Base-by-base conservation (phyloP, 1,140 invertebrate genomes). In the Mamestra configurata region DNA sequence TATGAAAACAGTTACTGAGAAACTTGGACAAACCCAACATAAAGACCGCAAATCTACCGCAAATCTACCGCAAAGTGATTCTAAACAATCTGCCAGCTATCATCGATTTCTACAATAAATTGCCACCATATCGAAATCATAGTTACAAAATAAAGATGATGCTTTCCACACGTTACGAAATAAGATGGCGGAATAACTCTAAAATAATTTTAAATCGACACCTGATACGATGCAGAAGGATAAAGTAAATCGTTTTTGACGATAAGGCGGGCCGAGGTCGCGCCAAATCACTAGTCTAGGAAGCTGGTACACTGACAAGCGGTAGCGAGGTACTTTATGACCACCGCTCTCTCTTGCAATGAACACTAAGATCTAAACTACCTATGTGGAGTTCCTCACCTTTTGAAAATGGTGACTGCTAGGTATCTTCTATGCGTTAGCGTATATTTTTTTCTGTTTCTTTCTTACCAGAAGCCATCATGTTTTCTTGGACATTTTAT, bases 181-280 rank as follows among this genome's bases (percentile, higher is more conserved):
- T 55, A 77, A 53, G n/a, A 72, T 37, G 43, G 27, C 40, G 24
- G 35, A 20, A 49, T 81, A 72, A 46, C 40, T 72, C 49, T 61
- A 77, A 76, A 72, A 81, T 79, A 35, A 79, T 84, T 81, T 84
- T 75, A 75, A 77, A 84, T 79, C 72, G 77, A 77, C 75, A 79
- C 72, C 51, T 37, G 79, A 82, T 79, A 37, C 59, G 49, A 59
- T 40, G 75, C 43, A 77, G 55, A 77, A 81, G 75, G 75, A 77
- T 81, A 77, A 77, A 77, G 40, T 81, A 77, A 77, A 77, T 77
- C 53, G 73, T 43, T 81, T 70, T 76, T 77, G 64, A 77, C 66
- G 79, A 81, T 80, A 75, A 75, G 79, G 71, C 59, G 31, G 61
- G 59, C 71, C 79, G 79, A 79, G 70, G 79, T 75, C 79, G 59